Percentiles rank a stretch among this genome's conserved stretches.
Evolutionary conservation across 2,888 invertebrate genomes (phyloP).

Genomic region (Julus scandinavius): DNA sequence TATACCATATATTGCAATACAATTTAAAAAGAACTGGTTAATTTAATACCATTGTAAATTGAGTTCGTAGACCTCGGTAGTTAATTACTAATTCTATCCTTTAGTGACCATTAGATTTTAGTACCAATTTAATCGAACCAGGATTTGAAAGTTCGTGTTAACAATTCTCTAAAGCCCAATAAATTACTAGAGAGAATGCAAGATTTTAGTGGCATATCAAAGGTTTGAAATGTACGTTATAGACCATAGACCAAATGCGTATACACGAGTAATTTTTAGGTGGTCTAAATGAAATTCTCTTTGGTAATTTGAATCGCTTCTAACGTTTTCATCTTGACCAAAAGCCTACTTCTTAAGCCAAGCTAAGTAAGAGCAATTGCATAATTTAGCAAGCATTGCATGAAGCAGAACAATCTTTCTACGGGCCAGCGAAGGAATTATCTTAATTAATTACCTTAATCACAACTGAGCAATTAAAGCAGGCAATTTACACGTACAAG

Average conservation of each 20-base stretch:
- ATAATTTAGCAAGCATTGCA: conserved; percentile 34
- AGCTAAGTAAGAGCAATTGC: conserved; percentile 41
- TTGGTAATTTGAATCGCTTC: neutral
- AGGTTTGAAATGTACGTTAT: too few species aligned
- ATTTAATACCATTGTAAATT: too few species aligned
- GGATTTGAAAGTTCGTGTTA: neutral
- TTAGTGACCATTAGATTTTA: neutral
- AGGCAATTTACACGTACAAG: conserved; percentile 37
- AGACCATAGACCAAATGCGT: too few species aligned
- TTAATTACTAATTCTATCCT: neutral
- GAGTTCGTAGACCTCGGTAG: too few species aligned
- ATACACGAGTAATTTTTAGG: neutral
- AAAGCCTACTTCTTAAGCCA: neutral
- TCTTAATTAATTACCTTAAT: conserved; percentile 43
- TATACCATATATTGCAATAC: too few species aligned
- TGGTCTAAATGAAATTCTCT: neutral
- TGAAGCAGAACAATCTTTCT: neutral
- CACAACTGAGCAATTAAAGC: conserved; percentile 41
- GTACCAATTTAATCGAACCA: neutral
- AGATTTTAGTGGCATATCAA: neutral
- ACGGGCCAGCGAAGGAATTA: conserved; percentile 29
- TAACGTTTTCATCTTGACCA: neutral
- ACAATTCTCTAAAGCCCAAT: neutral
- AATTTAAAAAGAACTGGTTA: too few species aligned
- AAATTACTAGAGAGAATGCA: neutral